These are phyloP conservation scores for Caenorhabditis remanei DNA, from an alignment of 1,140 invertebrate genomes.

Conservation along the genomic window DNA sequence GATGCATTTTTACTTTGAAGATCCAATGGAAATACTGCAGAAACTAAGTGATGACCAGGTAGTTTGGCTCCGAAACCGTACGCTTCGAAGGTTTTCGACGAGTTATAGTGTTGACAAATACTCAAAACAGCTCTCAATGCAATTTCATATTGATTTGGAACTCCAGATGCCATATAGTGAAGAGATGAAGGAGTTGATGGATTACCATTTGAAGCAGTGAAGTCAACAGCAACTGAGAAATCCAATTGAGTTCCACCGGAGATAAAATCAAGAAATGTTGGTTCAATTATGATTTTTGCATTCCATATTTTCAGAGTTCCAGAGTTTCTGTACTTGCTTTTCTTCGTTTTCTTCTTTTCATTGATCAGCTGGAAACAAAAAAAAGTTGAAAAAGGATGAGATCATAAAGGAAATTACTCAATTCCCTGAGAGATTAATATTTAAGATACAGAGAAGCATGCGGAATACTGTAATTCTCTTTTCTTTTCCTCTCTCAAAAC, in stretches of 20 bases:
- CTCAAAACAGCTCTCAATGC: slow-evolving; percentile 79
- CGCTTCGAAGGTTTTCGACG: slow-evolving; percentile 76
- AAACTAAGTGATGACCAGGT: slow-evolving; percentile 69
- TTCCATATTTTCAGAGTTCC: slow-evolving; percentile 68
- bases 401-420: too few relatives aligned
- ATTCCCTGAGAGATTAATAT: too few relatives aligned
- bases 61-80: slow-evolving; percentile 75
- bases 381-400: too few relatives aligned
- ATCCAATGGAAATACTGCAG: slow-evolving; percentile 70
- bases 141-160: slow-evolving; percentile 81
- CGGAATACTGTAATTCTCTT: too few relatives aligned
- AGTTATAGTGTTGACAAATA: slow-evolving; percentile 83
- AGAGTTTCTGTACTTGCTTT: slow-evolving; percentile 73
- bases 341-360: slow-evolving; percentile 77
- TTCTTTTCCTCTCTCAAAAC: too few relatives aligned
- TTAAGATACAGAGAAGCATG: too few relatives aligned
- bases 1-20: neutral
- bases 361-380: slow-evolving; percentile 78
- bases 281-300: slow-evolving; percentile 60
- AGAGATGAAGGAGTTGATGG: slow-evolving; percentile 81
- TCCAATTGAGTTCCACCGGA: slow-evolving; percentile 80
- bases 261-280: slow-evolving; percentile 75
- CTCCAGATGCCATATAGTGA: slow-evolving; percentile 80
- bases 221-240: slow-evolving; percentile 83
- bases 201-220: slow-evolving; percentile 84